Conservation (phyloP, 2,113 vertebrate genomes). For the Miniopterus natalensis region DNA sequence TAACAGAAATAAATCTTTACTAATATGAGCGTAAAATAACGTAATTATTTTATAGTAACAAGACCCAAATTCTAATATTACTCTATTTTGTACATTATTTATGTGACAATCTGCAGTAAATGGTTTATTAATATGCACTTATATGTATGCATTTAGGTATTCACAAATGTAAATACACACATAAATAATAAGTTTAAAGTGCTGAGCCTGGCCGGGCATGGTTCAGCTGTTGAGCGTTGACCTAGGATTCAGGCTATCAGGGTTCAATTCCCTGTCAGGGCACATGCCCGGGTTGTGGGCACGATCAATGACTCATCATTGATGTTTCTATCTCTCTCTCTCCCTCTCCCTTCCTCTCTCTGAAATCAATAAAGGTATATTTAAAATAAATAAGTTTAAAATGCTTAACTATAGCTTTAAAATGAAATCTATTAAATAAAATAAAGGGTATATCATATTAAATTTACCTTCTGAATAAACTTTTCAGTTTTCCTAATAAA, state of each 20-base stretch:
- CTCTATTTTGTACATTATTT: neutral
- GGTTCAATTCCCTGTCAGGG: no score
- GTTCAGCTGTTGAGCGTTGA: no score
- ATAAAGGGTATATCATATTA: neutral
- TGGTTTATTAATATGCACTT: neutral
- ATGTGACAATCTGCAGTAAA: neutral
- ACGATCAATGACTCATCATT: no score
- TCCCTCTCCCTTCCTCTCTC: no score
- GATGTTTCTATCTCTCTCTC: no score
- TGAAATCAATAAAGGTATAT: no score
- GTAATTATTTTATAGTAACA: constrained; percentile 20
- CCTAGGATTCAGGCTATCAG: no score
- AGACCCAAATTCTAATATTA: constrained; percentile 9
- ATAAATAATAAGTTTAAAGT: neutral
- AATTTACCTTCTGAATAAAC: neutral
- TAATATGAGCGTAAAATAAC: neutral
- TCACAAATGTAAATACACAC: neutral
- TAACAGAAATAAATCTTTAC: neutral
- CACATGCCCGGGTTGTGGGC: no score
- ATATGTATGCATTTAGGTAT: neutral
- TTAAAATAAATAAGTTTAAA: no score
- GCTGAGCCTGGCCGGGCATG: no score
- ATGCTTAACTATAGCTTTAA: neutral
- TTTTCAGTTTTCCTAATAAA: neutral
- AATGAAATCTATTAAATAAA: constrained; percentile 10